A percentile compares a stretch with the other conserved stretches of the same genome.
These are phyloP conservation scores for Resseliella maxima DNA, from an alignment of 2,888 invertebrate genomes.

Conservation along the genomic window DNA sequence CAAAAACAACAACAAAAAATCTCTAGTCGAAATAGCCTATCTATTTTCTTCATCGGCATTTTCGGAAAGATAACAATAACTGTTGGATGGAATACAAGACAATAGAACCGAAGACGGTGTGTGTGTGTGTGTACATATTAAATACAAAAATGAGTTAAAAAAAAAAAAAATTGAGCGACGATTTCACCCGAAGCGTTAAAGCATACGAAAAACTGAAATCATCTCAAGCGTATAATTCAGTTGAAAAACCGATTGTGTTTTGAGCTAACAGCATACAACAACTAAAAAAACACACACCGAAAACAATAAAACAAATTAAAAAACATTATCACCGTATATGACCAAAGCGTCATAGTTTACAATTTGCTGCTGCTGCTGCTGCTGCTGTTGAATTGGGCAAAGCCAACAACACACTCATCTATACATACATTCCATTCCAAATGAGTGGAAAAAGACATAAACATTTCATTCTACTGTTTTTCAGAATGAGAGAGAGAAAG, in stretches of 20 bases:
- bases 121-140: background rate
- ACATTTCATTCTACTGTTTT: background rate
- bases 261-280: background rate
- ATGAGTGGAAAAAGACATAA: background rate
- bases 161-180: slow-evolving; percentile 14
- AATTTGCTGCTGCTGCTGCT: too few species aligned
- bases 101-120: background rate
- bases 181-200: slow-evolving; percentile 51
- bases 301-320: slow-evolving; percentile 50
- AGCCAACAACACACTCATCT: background rate
- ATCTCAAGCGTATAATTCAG: slow-evolving; percentile 41
- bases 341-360: slow-evolving; percentile 26
- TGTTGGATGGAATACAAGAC: background rate
- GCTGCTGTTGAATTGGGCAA: slow-evolving; percentile 15
- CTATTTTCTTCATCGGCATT: slow-evolving; percentile 9
- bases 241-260: background rate
- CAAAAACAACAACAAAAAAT: background rate
- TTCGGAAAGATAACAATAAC: background rate
- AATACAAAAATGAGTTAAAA: slow-evolving; percentile 13
- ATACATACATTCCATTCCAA: background rate
- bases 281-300: background rate
- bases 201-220: slow-evolving; percentile 11
- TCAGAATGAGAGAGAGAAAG: background rate
- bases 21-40: slow-evolving; percentile 24
- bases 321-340: slow-evolving; percentile 44